A percentile compares a stretch with the other conserved stretches of the same genome.
These are phyloP conservation scores for Melanargia galathea DNA, from an alignment of 2,888 invertebrate genomes.

Conservation along the genomic window DNA sequence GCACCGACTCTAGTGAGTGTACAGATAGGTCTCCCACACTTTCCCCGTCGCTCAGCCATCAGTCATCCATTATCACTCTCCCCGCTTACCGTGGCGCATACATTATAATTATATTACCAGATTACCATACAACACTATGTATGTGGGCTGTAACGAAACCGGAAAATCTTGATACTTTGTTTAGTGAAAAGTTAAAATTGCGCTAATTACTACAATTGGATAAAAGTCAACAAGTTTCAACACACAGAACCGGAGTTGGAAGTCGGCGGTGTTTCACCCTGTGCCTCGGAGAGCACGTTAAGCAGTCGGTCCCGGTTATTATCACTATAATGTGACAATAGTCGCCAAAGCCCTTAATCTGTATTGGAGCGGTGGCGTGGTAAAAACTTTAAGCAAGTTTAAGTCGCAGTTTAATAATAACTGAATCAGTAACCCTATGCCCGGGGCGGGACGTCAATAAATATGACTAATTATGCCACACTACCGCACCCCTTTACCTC, in stretches of 20 bases:
- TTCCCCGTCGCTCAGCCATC: slow-evolving; percentile 51
- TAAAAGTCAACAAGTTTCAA: too few relatives aligned
- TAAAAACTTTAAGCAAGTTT: slow-evolving; percentile 16
- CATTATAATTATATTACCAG: slow-evolving; percentile 69
- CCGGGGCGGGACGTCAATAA: slow-evolving; percentile 44
- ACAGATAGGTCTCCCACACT: slow-evolving; percentile 58
- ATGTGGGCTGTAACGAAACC: slow-evolving; percentile 41
- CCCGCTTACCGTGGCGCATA: slow-evolving; percentile 56
- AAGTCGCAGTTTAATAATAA: slow-evolving; percentile 28
- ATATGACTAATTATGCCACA: slow-evolving; percentile 40
- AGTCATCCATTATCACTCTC: slow-evolving; percentile 65
- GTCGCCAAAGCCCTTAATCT: too few relatives aligned
- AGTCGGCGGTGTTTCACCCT: too few relatives aligned
- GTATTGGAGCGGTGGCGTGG: too few relatives aligned
- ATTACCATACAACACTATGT: slow-evolving; percentile 52
- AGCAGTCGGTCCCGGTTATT: too few relatives aligned
- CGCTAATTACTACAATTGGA: background rate
- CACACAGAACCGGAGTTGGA: too few relatives aligned
- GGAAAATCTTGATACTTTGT: slow-evolving; percentile 42
- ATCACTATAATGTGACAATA: too few relatives aligned
- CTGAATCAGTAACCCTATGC: slow-evolving; percentile 49
- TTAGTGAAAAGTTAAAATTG: background rate
- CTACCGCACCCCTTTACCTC: slow-evolving; percentile 15
- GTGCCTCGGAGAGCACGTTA: too few relatives aligned
- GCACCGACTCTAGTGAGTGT: slow-evolving; percentile 20